Percentiles rank a stretch among this genome's conserved stretches.
Conservation (phyloP, 2,113 vertebrate species). For the Epinephelus lanceolatus region DNA sequence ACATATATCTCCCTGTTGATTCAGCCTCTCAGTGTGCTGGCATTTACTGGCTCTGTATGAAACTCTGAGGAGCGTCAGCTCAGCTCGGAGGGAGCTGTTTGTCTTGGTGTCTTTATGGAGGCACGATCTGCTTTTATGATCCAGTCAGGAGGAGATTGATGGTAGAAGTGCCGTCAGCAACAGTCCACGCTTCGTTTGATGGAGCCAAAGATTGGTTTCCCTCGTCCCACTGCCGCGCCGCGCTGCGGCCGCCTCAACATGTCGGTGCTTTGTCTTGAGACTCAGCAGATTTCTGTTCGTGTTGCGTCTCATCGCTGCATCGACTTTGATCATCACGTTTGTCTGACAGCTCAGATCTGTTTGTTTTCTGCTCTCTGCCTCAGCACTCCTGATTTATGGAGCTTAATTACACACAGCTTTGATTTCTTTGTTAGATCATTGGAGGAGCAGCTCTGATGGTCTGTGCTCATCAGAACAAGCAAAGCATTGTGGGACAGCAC, state of each 20-base stretch:
- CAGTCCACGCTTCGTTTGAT: slow-evolving; percentile 14
- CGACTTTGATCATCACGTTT: too few relatives aligned
- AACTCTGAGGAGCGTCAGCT: slow-evolving; percentile 7
- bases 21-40: slow-evolving; percentile 32
- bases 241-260: slow-evolving; percentile 9
- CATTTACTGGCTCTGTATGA: slow-evolving; percentile 49
- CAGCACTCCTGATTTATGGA: slow-evolving; percentile 36
- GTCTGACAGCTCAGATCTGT: slow-evolving; percentile 7
- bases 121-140: slow-evolving; percentile 29
- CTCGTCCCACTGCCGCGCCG: not conserved
- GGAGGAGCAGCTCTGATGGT: not conserved
- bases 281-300: slow-evolving; percentile 22
- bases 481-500: not conserved
- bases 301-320: slow-evolving; percentile 7
- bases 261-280: not conserved
- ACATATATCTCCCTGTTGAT: slow-evolving; percentile 4
- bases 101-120: slow-evolving; percentile 23
- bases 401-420: slow-evolving; percentile 26
- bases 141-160: slow-evolving; percentile 46
- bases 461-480: not conserved
- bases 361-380: not conserved
- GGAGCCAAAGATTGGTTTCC: not conserved
- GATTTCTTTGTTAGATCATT: slow-evolving; percentile 15
- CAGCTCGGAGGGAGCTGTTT: slow-evolving; percentile 1
- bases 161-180: slow-evolving; percentile 37